phyloP scores from a whole-genome alignment of 1,140 invertebrate genomes.

The Drosophila oshimai region DNA sequence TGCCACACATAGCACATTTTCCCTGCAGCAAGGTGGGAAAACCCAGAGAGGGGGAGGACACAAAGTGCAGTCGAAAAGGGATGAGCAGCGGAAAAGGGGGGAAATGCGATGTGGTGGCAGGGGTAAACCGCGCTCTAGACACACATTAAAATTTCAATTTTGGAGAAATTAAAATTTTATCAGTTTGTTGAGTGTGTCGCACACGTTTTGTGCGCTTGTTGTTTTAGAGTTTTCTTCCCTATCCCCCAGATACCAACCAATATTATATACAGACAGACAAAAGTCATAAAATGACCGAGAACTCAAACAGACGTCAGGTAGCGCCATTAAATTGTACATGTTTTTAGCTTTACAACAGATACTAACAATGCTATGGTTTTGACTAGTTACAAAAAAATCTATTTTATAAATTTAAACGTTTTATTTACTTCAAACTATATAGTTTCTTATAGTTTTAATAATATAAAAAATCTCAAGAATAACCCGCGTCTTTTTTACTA shows the following conservation, averaged over 20 bases:
- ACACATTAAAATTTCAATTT: constrained; percentile 74
- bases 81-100: background rate
- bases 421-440: background rate
- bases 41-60: background rate
- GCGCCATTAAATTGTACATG: constrained; percentile 3
- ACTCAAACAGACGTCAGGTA: constrained; percentile 6
- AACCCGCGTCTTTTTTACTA: background rate
- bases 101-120: background rate
- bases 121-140: constrained; percentile 47
- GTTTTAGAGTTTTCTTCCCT: background rate
- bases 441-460: too few relatives aligned
- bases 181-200: constrained; percentile 50
- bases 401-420: background rate
- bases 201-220: constrained; percentile 6
- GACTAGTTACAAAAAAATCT: too few relatives aligned
- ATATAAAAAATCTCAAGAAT: too few relatives aligned
- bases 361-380: background rate
- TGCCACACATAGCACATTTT: constrained; percentile 24
- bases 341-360: constrained; percentile 5
- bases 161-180: constrained; percentile 70
- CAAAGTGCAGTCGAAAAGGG: constrained; percentile 12
- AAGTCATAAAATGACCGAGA: constrained; percentile 28
- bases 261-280: background rate
- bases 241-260: background rate
- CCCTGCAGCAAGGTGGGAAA: constrained; percentile 7